Conservation (phyloP, 92 coral and sea anemone genomes). For the Nematostella vectensis region DNA sequence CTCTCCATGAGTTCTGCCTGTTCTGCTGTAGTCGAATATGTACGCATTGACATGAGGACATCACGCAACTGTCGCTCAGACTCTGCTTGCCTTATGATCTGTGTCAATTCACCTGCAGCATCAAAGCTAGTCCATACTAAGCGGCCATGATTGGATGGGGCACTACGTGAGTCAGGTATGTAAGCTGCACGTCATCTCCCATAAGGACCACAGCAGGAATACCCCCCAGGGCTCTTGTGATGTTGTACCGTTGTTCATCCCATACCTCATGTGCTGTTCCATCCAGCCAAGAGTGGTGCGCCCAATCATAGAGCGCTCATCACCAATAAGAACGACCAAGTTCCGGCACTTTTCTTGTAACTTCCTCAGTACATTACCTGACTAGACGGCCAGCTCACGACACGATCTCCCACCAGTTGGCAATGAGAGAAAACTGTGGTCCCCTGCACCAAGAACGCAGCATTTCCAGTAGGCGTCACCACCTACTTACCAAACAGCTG, state of each 20-base stretch:
- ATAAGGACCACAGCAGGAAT: not conserved
- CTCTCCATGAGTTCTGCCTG: too few relatives aligned
- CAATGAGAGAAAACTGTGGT: not conserved
- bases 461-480: not conserved
- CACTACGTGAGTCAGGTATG: not conserved
- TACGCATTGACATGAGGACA: not conserved
- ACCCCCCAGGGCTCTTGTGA: not conserved
- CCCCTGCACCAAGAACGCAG: not conserved
- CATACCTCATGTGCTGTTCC: not conserved
- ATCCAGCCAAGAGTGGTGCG: not conserved
- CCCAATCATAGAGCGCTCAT: too few relatives aligned
- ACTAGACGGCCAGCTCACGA: not conserved
- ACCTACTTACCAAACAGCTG: not conserved
- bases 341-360: not conserved
- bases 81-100: slow-evolving; percentile 20
- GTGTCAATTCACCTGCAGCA: slow-evolving; percentile 25
- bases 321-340: not conserved
- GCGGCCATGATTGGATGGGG: slow-evolving; percentile 10
- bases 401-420: not conserved
- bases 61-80: not conserved
- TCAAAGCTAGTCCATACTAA: slow-evolving; percentile 33
- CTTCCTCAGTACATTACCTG: not conserved
- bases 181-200: not conserved
- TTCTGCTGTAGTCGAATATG: not conserved
- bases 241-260: not conserved